Base-by-base conservation (phyloP, 2,113 vertebrate species). In the Buteo buteo region DNA sequence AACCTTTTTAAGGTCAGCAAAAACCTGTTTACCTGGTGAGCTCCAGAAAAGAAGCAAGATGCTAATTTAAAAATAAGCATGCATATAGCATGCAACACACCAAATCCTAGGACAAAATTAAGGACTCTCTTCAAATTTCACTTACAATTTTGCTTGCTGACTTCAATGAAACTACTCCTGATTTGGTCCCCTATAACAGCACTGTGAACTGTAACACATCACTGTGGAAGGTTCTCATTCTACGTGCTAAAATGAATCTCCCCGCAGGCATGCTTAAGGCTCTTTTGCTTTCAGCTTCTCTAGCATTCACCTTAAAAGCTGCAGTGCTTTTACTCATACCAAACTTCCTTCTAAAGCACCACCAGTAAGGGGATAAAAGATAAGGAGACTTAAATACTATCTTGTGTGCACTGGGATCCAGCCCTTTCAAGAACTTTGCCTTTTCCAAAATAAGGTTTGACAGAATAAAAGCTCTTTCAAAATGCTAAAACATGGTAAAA, bases 211-310 rank as follows among this genome's bases (percentile, higher is more conserved):
- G 61, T 54, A 71, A 64, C 47, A 36, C 40, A 81, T 67, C 47
- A 24, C 52, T 36, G 55, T 73, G 45, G 61, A 92, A 88, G 65
- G 29, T 67, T 86, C 67, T 90, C 24, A 50, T 65, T 85, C 71
- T 90, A 47, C 65, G 19, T 65, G 31, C 28, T 82, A 59, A 88
- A 93, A 86, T 36, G 25, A 92, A 90, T 59, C 36, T 92, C 38
- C 93, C 95, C 1, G 5, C 64, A 96, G 88, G 88, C 73, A n/a
- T 62, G 88, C 94, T 96, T 83, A 89, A 91, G 91, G 95, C 80
- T 57, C n/a, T 92, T 86, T 67, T 87, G 52, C 57, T 93, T 94
- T 82, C 87, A 95, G 61, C 57, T 87, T 89, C 69, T 69, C 65
- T 65, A 61, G 42, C 13, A 82, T 22, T 84, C 93, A 76, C 62